phyloP scores from a whole-genome alignment of 2,797 vertebrate species.

The Muraenolepis orangiensis region DNA sequence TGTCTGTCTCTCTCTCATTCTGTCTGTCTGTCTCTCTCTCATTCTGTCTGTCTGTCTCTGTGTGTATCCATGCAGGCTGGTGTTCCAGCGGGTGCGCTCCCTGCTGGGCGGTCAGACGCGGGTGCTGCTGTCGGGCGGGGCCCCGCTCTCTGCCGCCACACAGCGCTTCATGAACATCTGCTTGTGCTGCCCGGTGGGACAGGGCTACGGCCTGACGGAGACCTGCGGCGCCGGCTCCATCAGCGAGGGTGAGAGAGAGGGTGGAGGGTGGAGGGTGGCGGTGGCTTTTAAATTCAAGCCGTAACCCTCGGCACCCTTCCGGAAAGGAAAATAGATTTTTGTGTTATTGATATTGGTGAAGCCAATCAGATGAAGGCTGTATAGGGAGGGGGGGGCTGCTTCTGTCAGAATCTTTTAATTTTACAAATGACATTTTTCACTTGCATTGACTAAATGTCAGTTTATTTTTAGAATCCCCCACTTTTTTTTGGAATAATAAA shows the following conservation, averaged over 20 bases:
- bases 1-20: no score
- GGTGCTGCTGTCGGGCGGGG: slow-evolving; percentile 88
- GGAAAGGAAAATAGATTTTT: not conserved
- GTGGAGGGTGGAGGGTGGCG: not conserved
- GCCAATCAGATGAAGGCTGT: not conserved
- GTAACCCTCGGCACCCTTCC: no score
- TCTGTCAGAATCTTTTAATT: not conserved
- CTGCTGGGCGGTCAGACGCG: slow-evolving; percentile 89
- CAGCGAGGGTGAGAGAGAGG: slow-evolving; percentile 78
- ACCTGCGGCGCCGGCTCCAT: slow-evolving; percentile 93
- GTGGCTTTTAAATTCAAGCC: no score
- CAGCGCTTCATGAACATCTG: slow-evolving; percentile 99
- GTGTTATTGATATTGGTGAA: no score
- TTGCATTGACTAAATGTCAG: no score
- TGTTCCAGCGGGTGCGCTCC: slow-evolving; percentile 88
- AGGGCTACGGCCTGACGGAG: slow-evolving; percentile 97
- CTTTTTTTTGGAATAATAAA: no score
- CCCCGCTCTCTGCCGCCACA: slow-evolving; percentile 89
- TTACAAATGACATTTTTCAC: not conserved
- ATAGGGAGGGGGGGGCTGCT: not conserved
- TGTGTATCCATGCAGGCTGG: slow-evolving; percentile 67
- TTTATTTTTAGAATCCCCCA: no score
- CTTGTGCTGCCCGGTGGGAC: slow-evolving; percentile 94
- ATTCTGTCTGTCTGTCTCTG: not conserved
- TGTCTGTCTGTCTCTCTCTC: not conserved